These are phyloP conservation scores for Gambelia wislizenii DNA, from an alignment of 2,797 vertebrate genomes.

Conservation along the genomic window DNA sequence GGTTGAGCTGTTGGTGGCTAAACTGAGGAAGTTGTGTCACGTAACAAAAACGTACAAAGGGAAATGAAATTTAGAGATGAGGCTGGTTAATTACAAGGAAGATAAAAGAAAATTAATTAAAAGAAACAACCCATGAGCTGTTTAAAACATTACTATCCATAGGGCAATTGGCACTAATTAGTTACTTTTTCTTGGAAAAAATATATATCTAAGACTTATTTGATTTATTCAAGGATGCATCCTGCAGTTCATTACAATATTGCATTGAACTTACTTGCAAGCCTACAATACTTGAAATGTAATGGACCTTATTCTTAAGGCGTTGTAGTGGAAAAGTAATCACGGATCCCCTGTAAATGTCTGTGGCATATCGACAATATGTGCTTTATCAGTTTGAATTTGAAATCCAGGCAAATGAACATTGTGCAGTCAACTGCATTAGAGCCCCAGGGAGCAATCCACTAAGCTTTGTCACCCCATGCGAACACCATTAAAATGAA, in stretches of 20 bases:
- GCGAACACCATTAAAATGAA: conserved; percentile 21
- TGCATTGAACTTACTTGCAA: conserved; percentile 29
- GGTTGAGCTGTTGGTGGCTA: conserved; percentile 7
- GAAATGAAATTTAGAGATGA: conserved; percentile 34
- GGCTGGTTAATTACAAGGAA: conserved; percentile 25
- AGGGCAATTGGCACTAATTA: conserved; percentile 17
- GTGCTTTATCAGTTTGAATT: background rate
- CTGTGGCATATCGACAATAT: background rate
- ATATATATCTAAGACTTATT: background rate
- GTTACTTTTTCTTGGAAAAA: background rate
- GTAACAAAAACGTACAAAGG: conserved; percentile 28
- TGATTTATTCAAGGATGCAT: conserved; percentile 16
- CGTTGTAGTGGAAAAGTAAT: background rate
- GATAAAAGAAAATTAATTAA: conserved; percentile 38
- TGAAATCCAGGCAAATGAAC: conserved; percentile 20
- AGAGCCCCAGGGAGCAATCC: conserved; percentile 21
- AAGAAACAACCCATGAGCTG: background rate
- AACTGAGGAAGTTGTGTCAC: conserved; percentile 19
- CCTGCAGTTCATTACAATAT: background rate
- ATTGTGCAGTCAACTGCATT: conserved; percentile 18
- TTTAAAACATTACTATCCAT: background rate
- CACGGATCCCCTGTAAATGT: conserved; percentile 11
- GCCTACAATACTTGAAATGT: background rate
- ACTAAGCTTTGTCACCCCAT: background rate
- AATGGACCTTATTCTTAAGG: conserved; percentile 6